Evolutionary conservation across 2,113 vertebrate genomes (phyloP).

Genomic region (Bos indicus): DNA sequence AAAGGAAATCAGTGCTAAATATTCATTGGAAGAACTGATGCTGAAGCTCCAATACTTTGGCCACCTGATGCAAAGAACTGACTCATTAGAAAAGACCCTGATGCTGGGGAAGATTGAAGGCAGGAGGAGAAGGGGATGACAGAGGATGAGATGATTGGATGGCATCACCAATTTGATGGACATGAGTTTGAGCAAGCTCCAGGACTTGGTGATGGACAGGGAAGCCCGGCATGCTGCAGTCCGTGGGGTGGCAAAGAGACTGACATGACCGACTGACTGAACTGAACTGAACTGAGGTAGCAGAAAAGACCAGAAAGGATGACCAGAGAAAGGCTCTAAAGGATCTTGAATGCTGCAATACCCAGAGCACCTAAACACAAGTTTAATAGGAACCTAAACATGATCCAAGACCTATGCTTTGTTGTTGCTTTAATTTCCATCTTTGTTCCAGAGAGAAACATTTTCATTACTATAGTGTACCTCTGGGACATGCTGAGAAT

Average conservation of each 20-base stretch:
- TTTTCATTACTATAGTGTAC: background rate
- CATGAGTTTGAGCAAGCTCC: background rate
- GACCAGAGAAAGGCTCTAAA: background rate
- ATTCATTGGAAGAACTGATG: background rate
- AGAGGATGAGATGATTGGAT: background rate
- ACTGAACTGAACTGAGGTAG: background rate
- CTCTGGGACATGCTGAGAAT: background rate
- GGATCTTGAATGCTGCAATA: background rate
- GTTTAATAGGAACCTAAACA: background rate
- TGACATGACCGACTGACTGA: background rate
- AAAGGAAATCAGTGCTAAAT: background rate
- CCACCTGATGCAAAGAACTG: background rate
- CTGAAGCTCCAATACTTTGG: background rate
- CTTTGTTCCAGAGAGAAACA: background rate
- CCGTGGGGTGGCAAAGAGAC: background rate
- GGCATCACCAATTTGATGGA: background rate
- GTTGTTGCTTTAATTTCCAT: background rate
- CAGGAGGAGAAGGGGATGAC: background rate
- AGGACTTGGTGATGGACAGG: background rate
- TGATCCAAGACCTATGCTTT: background rate
- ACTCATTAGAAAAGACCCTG: background rate
- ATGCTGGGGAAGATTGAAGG: background rate
- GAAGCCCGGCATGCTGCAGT: background rate
- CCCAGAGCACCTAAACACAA: background rate
- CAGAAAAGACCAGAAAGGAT: background rate